These are phyloP conservation scores for Helleia helle DNA, from an alignment of 2,888 invertebrate species.

Conservation along the genomic window DNA sequence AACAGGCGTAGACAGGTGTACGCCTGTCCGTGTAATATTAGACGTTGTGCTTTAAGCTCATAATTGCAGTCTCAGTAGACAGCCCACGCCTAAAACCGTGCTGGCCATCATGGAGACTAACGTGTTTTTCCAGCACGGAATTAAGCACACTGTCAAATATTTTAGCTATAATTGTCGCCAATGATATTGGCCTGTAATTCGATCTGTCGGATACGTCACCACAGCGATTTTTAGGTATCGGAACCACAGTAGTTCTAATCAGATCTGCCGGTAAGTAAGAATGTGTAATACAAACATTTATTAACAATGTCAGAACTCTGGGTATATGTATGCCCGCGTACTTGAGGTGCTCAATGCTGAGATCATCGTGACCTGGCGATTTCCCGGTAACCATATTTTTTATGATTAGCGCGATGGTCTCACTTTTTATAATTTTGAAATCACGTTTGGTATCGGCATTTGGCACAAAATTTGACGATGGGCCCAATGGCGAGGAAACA, in stretches of 20 bases:
- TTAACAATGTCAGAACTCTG: not conserved
- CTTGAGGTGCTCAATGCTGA: not conserved
- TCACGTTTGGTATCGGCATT: not conserved
- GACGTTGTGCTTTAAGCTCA: conserved; percentile 7
- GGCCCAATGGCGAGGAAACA: not conserved
- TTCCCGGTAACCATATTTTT: not conserved
- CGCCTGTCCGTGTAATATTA: conserved; percentile 4
- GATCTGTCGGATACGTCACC: not conserved
- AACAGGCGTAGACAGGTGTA: conserved; percentile 7
- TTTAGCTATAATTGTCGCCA: conserved; percentile 10
- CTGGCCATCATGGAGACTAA: not conserved
- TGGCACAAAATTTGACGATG: not conserved
- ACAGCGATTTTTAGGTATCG: not conserved
- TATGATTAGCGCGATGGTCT: not conserved
- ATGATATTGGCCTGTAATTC: too few species aligned
- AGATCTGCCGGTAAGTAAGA: not conserved
- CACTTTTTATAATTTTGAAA: not conserved
- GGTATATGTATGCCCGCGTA: not conserved
- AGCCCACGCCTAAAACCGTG: not conserved
- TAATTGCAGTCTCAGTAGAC: conserved; percentile 9
- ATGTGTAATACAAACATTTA: not conserved
- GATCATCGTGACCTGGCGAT: not conserved
- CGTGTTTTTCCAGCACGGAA: not conserved
- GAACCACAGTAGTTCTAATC: not conserved
- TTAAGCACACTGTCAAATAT: conserved; percentile 12